Evolutionary conservation across 2,113 vertebrate genomes (phyloP).

Genomic region (Protobothrops flavoviridis): DNA sequence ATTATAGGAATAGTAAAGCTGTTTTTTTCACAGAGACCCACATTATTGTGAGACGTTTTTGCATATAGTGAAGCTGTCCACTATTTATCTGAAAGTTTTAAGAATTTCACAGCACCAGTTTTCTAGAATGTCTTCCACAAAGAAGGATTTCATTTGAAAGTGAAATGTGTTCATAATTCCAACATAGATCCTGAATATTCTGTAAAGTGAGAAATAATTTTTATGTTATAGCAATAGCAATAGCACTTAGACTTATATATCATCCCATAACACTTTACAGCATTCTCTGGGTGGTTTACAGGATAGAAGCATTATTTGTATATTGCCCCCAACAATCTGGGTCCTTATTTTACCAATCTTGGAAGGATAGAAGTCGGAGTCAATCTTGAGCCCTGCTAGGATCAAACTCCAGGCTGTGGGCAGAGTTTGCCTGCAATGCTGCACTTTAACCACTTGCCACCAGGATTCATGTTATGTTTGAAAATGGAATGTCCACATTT

Average conservation of each 20-base stretch:
- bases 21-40: not conserved
- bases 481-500: not conserved
- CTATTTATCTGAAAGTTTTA: not conserved
- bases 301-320: not conserved
- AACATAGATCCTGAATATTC: not conserved
- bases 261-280: not conserved
- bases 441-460: not conserved
- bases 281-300: not conserved
- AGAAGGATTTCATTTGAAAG: not conserved
- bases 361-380: not conserved
- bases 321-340: not conserved
- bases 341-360: not conserved
- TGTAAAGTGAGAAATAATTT: not conserved
- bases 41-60: too few species aligned
- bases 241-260: not conserved
- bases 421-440: not conserved
- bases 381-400: not conserved
- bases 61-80: not conserved
- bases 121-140: not conserved
- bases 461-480: not conserved
- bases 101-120: not conserved
- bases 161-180: not conserved
- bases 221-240: not conserved
- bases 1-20: not conserved
- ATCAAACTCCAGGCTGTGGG: not conserved